Conservation (phyloP, 2,797 vertebrate genomes). For the Acestrorhynchus altus region DNA sequence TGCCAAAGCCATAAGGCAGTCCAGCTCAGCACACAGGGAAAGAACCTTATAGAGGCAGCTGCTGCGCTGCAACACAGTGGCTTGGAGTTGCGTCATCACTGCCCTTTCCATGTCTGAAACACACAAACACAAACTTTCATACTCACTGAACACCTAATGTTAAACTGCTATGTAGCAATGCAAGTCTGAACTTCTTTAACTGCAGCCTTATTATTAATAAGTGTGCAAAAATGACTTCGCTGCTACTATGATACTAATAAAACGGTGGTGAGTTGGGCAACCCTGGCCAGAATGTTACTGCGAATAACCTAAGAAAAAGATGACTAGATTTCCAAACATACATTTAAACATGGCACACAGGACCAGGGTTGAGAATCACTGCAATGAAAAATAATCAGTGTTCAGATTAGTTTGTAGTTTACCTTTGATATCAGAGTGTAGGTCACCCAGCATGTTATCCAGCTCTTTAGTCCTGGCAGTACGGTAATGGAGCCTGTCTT, state of each 20-base stretch:
- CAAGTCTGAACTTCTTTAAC: neutral
- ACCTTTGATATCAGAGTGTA: slow-evolving; percentile 94
- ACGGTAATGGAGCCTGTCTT: slow-evolving; percentile 91
- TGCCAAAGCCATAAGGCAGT: slow-evolving; percentile 91
- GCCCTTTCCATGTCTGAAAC: slow-evolving; percentile 86
- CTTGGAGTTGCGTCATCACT: slow-evolving; percentile 92
- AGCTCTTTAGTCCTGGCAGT: slow-evolving; percentile 91
- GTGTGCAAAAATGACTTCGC: neutral
- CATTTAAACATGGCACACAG: no score
- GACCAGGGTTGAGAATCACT: no score
- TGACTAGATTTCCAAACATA: no score
- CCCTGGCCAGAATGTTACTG: no score
- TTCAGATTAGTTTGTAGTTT: neutral
- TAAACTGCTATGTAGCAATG: neutral
- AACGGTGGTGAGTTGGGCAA: neutral
- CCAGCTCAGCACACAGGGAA: slow-evolving; percentile 89
- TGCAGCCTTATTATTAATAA: neutral
- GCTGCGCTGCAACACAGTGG: slow-evolving; percentile 83
- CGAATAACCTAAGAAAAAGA: no score
- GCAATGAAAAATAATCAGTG: no score
- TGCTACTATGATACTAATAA: neutral
- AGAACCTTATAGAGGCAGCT: slow-evolving; percentile 83
- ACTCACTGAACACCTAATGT: neutral
- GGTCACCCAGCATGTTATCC: slow-evolving; percentile 90
- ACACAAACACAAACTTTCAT: slow-evolving; percentile 23